Evolutionary conservation across 2,113 vertebrate genomes (phyloP).

Genomic region (Naja naja): DNA sequence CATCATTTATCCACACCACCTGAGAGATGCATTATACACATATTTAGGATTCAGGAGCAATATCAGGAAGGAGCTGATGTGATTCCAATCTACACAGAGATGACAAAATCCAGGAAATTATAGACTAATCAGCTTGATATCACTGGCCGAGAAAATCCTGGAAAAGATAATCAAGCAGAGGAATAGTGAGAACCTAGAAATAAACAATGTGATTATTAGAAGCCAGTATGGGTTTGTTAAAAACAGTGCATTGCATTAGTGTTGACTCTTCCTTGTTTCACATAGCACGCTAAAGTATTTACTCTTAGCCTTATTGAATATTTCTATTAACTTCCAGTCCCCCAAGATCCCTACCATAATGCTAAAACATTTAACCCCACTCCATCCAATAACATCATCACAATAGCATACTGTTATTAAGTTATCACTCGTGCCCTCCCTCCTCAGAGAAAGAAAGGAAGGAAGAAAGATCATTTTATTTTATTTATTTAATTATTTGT

Average conservation of each 20-base stretch:
- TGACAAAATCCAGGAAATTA: neutral
- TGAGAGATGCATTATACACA: neutral
- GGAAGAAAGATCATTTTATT: too few relatives aligned
- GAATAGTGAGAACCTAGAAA: neutral
- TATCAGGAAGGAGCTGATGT: neutral
- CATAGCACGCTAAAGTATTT: neutral
- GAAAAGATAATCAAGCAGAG: neutral
- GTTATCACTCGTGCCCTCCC: neutral
- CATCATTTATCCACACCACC: neutral
- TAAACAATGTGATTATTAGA: neutral
- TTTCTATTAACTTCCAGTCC: neutral
- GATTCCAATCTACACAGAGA: neutral
- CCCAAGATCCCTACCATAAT: neutral
- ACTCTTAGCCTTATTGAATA: neutral
- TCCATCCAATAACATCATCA: neutral
- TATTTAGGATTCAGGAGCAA: neutral
- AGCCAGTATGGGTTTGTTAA: neutral
- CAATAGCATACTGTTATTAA: neutral
- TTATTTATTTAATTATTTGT: too few relatives aligned
- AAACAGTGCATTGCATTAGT: neutral
- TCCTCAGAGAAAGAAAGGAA: too few relatives aligned
- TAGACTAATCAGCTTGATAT: neutral
- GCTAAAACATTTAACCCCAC: neutral
- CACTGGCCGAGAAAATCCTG: neutral
- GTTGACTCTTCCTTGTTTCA: neutral